Evolutionary conservation across 1,140 invertebrate species (phyloP).

Genomic region (Drosophila dunni): DNA sequence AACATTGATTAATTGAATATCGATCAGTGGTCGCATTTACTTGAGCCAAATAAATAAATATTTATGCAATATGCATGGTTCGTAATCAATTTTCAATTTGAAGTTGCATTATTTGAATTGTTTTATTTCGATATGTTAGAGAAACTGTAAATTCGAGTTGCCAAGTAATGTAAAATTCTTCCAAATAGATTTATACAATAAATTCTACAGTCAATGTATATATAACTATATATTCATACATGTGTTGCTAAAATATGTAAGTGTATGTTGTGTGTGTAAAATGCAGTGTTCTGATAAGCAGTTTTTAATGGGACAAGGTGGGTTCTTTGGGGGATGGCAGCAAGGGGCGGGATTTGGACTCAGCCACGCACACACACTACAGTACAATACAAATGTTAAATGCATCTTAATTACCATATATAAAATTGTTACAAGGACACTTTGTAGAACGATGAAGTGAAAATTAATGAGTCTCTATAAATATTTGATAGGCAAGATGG

Average conservation of each 20-base stretch:
- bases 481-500: conserved; percentile 28
- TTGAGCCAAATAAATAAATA: conserved; percentile 41
- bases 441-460: conserved; percentile 42
- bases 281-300: conserved; percentile 20
- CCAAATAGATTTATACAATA: conserved; percentile 39
- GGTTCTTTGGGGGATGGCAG: conserved; percentile 21
- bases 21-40: conserved; percentile 22
- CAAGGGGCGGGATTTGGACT: neutral
- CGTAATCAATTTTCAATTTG: conserved; percentile 5
- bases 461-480: conserved; percentile 2
- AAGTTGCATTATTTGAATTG: conserved; percentile 21
- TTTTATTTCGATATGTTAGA: conserved; percentile 31
- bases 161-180: conserved; percentile 45
- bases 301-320: conserved; percentile 42
- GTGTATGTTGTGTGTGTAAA: conserved; percentile 36
- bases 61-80: conserved; percentile 32
- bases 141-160: conserved; percentile 65
- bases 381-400: conserved; percentile 31
- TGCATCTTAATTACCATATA: conserved; percentile 28
- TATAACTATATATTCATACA: conserved; percentile 22
- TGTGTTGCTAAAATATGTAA: conserved; percentile 22
- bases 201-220: conserved; percentile 38
- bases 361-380: conserved; percentile 30
- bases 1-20: conserved; percentile 36
- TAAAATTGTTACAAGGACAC: conserved; percentile 52